phyloP scores from a whole-genome alignment of 2,888 invertebrate genomes.

The Hydroisotoma schaefferi region DNA sequence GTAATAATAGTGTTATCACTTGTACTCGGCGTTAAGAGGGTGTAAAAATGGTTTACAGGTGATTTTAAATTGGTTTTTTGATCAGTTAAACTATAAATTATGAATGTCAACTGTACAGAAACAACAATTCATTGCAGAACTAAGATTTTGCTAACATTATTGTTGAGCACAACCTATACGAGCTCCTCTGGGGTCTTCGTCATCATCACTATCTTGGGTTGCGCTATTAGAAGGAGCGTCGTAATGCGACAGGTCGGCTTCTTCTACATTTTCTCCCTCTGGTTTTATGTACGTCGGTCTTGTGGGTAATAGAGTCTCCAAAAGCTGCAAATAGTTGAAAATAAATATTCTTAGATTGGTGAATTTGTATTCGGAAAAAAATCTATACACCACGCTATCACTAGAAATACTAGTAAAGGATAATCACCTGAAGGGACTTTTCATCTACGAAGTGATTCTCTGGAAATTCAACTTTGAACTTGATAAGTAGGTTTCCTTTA shows the following conservation, averaged over 20 bases:
- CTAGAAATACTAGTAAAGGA: too few relatives aligned
- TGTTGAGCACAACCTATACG: conserved; percentile 79
- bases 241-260: conserved; percentile 75
- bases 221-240: conserved; percentile 58
- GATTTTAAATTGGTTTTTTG: not conserved
- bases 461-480: conserved; percentile 83
- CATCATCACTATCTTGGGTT: conserved; percentile 60
- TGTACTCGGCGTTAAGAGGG: too few relatives aligned
- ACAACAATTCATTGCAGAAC: too few relatives aligned
- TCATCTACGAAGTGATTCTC: conserved; percentile 71
- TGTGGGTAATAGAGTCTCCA: conserved; percentile 72
- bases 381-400: too few relatives aligned
- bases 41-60: not conserved
- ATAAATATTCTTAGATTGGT: not conserved
- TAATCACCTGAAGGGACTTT: conserved; percentile 57
- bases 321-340: conserved; percentile 56
- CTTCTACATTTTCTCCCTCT: conserved; percentile 76
- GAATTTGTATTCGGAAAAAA: too few relatives aligned
- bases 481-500: conserved; percentile 79
- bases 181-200: conserved; percentile 61
- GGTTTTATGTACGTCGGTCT: conserved; percentile 69
- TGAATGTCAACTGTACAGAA: not conserved
- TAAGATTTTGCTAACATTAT: conserved; percentile 53
- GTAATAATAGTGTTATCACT: too few relatives aligned
- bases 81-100: not conserved